Evolutionary conservation across 2,888 invertebrate genomes (phyloP).

Genomic region (Sminthurinus aureus): DNA sequence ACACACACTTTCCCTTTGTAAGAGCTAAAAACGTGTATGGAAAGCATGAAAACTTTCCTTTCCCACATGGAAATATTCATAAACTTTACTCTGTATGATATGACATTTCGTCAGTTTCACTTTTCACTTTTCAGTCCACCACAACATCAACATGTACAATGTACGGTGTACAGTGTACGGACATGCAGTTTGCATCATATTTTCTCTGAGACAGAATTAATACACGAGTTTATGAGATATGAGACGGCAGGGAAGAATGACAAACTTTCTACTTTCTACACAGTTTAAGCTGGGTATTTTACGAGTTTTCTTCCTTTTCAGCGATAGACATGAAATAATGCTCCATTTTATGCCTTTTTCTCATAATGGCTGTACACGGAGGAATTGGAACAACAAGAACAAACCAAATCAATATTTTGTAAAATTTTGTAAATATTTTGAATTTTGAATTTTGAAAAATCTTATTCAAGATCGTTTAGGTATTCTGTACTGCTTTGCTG

Average conservation of each 20-base stretch:
- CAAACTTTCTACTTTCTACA: not conserved
- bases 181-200: no score
- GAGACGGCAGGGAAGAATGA: not conserved
- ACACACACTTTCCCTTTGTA: no score
- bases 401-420: no score
- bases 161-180: not conserved
- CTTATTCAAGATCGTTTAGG: no score
- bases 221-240: not conserved
- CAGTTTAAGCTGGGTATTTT: not conserved
- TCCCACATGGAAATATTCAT: not conserved
- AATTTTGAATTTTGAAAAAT: no score
- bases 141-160: no score
- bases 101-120: slow-evolving; percentile 1
- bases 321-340: not conserved
- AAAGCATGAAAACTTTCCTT: not conserved
- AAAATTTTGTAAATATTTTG: no score
- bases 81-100: not conserved
- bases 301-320: not conserved
- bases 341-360: no score
- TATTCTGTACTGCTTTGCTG: no score
- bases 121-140: not conserved
- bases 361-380: no score
- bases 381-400: no score
- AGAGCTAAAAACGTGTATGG: not conserved
- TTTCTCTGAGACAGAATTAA: no score